phyloP scores from a whole-genome alignment of 2,797 vertebrate species.

The Schizopygopsis pylzovi region DNA sequence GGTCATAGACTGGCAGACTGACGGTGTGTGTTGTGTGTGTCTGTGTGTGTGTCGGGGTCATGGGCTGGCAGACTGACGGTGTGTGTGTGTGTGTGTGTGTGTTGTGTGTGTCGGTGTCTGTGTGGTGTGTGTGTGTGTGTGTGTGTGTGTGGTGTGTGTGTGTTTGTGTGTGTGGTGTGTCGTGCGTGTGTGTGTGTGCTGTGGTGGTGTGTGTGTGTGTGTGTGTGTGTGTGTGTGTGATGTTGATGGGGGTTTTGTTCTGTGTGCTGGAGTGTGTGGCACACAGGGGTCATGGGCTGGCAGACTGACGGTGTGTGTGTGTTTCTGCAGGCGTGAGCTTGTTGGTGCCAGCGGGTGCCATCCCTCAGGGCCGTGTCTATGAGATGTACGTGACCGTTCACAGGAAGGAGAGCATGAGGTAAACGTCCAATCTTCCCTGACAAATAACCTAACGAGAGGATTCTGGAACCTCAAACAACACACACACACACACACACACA shows the following conservation, averaged over 20 bases:
- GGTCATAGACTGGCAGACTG: conserved; percentile 53
- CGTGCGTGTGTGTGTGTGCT: conserved; percentile 46
- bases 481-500: too few relatives aligned
- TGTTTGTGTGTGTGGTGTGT: conserved; percentile 12
- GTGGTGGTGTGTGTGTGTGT: too few relatives aligned
- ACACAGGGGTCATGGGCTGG: too few relatives aligned
- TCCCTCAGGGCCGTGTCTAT: conserved; percentile 97
- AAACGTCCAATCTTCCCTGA: conserved; percentile 61
- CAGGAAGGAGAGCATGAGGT: conserved; percentile 98
- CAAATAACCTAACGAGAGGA: conserved; percentile 38
- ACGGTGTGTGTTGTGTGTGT: conserved; percentile 54
- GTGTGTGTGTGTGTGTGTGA: conserved; percentile 52
- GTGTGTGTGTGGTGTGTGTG: too few relatives aligned
- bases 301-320: conserved; percentile 31
- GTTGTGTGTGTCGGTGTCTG: too few relatives aligned
- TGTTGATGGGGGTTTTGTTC: too few relatives aligned
- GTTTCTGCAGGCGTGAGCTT: conserved; percentile 89
- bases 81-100: conserved; percentile 52
- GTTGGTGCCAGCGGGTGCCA: conserved; percentile 93
- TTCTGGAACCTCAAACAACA: background rate
- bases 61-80: conserved; percentile 54
- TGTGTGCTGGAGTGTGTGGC: too few relatives aligned
- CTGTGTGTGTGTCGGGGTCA: conserved; percentile 26
- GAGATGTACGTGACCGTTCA: conserved; percentile 99
- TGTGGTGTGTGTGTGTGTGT: too few relatives aligned